Evolutionary conservation across 2,888 invertebrate species (phyloP).

Genomic region (Subacronicta megacephala): DNA sequence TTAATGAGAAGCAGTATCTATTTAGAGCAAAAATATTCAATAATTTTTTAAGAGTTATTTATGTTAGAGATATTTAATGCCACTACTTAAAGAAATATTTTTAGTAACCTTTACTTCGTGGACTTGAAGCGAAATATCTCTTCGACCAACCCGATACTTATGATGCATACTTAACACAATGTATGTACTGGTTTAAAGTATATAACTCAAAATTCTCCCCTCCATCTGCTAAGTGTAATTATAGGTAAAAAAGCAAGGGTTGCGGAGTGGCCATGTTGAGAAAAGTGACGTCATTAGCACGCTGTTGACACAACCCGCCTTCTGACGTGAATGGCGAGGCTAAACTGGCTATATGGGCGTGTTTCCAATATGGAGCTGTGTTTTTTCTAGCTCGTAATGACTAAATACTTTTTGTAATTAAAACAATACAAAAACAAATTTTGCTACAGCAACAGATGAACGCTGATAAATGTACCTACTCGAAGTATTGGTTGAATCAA

Average conservation of each 20-base stretch:
- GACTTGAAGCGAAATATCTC: slow-evolving; percentile 4
- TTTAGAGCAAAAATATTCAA: background rate
- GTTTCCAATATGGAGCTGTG: slow-evolving; percentile 60
- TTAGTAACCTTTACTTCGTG: background rate
- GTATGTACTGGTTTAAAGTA: slow-evolving; percentile 50
- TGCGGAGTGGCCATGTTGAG: slow-evolving; percentile 81
- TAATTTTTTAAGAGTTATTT: too few species aligned
- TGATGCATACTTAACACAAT: slow-evolving; percentile 21
- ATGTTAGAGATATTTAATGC: too few species aligned
- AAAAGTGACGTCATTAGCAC: slow-evolving; percentile 85
- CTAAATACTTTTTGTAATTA: slow-evolving; percentile 20
- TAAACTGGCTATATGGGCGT: slow-evolving; percentile 75
- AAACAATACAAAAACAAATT: too few species aligned
- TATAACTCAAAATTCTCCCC: slow-evolving; percentile 54
- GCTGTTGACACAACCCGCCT: slow-evolving; percentile 86
- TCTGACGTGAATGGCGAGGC: slow-evolving; percentile 75
- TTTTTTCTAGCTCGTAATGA: slow-evolving; percentile 46
- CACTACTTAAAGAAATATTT: too few species aligned
- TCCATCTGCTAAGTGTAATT: slow-evolving; percentile 73
- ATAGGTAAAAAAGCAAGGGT: slow-evolving; percentile 77
- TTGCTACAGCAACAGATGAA: too few species aligned
- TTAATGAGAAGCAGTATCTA: slow-evolving; percentile 13
- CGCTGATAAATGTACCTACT: too few species aligned
- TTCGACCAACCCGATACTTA: slow-evolving; percentile 2
- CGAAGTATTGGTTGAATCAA: too few species aligned